Conservation (phyloP, 1,140 invertebrate species). For the Asbolus verrucosus region DNA sequence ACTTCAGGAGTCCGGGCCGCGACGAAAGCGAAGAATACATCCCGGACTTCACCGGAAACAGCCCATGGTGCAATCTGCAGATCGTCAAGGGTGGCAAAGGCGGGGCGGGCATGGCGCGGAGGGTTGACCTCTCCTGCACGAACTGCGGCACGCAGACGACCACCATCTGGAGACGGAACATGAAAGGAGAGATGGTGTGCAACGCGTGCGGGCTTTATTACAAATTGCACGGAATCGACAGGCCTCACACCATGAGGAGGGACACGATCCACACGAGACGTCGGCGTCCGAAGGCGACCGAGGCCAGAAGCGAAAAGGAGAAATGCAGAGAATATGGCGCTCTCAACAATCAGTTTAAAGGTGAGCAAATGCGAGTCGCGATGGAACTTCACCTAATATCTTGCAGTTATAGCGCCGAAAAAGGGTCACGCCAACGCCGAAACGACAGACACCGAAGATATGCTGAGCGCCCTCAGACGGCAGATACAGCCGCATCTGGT, state of each 20-base stretch:
- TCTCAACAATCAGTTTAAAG: conserved; percentile 34
- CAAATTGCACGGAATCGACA: conserved; percentile 90
- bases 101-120: conserved; percentile 61
- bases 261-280: conserved; percentile 97
- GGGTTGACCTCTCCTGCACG: conserved; percentile 81
- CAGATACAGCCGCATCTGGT: conserved; percentile 67
- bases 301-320: conserved; percentile 47
- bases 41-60: conserved; percentile 62
- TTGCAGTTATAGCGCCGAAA: conserved; percentile 47
- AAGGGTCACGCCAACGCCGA: conserved; percentile 30
- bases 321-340: conserved; percentile 39
- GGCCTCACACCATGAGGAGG: conserved; percentile 94
- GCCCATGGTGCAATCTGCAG: conserved; percentile 63
- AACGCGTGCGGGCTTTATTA: conserved; percentile 95
- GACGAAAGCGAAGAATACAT: conserved; percentile 53
- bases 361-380: not conserved
- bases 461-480: conserved; percentile 65
- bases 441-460: conserved; percentile 64
- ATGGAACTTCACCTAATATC: not conserved
- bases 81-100: conserved; percentile 59
- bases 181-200: conserved; percentile 92
- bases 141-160: conserved; percentile 91
- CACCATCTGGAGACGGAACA: conserved; percentile 92
- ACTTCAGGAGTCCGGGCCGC: conserved; percentile 10
- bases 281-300: conserved; percentile 80